Evolutionary conservation across 2,113 vertebrate species (phyloP), one percentile per base, ranked within the genome.

Genomic region (Albula glossodonta): DNA sequence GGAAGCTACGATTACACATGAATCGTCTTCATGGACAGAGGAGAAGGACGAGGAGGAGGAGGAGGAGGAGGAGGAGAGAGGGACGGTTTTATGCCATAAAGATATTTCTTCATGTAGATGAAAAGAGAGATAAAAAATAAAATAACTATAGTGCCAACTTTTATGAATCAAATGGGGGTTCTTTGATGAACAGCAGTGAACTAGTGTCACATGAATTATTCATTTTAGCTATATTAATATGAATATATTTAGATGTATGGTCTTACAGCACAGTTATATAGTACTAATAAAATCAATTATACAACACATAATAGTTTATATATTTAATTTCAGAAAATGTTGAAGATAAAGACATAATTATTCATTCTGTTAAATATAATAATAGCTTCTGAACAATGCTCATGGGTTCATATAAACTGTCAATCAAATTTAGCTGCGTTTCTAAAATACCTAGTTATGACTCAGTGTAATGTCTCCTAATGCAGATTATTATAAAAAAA

Each of bases 21-120:
- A 84, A 77, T 84, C 49, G 22, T 25, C 74, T 84, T 66, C 83
- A 70, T 49, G 13, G 66, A 51, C 50, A 51, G 83, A 63, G 70
- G 22, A 74, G 70, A 25, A 8, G 31, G 31, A 41, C 0, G 31
- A 41, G 31, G 31, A 41, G 31, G 31, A 41, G 31, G 31, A 41
- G 31, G 31, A n/a, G n/a, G n/a, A 41, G 31, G 31, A 1, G 31
- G 31, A 41, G 31, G 22, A 74, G 70, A n/a, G 25, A 74, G 17
- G 60, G 60, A 66, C 31, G 31, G n/a, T 8, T 31, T 74, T 74
- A 25, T 74, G 70, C 9, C 70, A 74, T 25, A 5, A 74, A 25
- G 10, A 25, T 74, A 25, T 31, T 17, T 17, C 17, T 19, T 5
- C 60, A 31, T 25, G n/a, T 10, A n/a, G 70, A 74, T 31, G 9